Base-by-base conservation (phyloP, 1,140 invertebrate species). In the Drosophila trapezifrons region DNA sequence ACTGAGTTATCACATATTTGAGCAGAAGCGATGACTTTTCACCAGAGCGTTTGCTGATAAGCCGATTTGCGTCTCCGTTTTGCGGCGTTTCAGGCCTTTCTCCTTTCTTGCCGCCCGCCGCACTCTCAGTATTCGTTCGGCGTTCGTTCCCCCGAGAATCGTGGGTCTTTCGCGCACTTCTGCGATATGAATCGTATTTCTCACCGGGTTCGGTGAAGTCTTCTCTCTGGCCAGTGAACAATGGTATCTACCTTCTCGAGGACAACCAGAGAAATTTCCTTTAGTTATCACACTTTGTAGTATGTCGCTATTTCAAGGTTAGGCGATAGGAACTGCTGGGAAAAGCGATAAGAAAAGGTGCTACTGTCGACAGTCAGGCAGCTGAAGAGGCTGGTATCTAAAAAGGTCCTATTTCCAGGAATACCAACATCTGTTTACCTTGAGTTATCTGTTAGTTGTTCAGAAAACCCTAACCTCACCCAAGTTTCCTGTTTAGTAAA, bases 41-140 rank as follows among this genome's bases (percentile, higher is more conserved):
- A 63, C 62, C 49, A 57, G 64, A 66, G 55, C 67, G 52, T 13
- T 52, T 56, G 73, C 56, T 84, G 84, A 90, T 89, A 90, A 89
- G 84, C 85, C 80, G 84, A 89, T 89, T 89, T 89, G 84, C 85
- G 84, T 74, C 80, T 80, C 67, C 62, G 65, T 78, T 72, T 80
- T 67, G 42, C 65, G 3, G 32, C 32, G 4, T 32, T 56, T 42
- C 43, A 49, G 37, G 59, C 43, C 56, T 83, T 59, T 40, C 59
- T 74, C 52, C 64, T 51, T 67, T 25, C 18, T 42, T 47, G 40
- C 40, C 62, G 57, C 54, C 27, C 49, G 47, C 38, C 38, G 18
- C 20, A 42, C 56, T 63, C 69, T 60, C 43, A 78, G 82, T 77
- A 56, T 73, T 55, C 35, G 32, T 77, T 58, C 58, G 12, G 56